Evolutionary conservation across 2,888 invertebrate genomes (phyloP).

Genomic region (Nomada goodeniana): DNA sequence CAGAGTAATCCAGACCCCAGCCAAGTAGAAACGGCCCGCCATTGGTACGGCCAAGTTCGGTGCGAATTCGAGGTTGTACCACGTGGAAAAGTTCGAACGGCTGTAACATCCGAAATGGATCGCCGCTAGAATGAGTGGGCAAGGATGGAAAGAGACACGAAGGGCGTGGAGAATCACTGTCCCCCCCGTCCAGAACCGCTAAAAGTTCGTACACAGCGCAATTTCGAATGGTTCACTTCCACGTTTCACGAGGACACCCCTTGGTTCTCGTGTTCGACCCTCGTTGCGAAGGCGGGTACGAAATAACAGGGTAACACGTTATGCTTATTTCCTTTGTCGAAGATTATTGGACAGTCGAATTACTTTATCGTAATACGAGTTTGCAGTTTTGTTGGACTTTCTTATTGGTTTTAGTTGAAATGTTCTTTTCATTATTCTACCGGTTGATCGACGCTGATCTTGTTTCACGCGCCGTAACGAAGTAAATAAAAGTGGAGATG

Average conservation of each 20-base stretch:
- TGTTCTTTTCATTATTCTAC: not conserved
- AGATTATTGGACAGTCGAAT: not conserved
- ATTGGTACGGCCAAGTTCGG: slow-evolving; percentile 50
- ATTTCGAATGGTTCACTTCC: slow-evolving; percentile 48
- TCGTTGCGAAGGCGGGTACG: not conserved
- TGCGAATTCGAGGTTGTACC: slow-evolving; percentile 49
- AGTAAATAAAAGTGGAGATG: slow-evolving; percentile 1
- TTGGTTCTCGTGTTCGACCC: not conserved
- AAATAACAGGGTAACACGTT: slow-evolving; percentile 27
- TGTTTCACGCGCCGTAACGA: slow-evolving; percentile 15
- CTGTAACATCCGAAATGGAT: slow-evolving; percentile 39
- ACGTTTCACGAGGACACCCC: slow-evolving; percentile 26
- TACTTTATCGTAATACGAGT: not conserved
- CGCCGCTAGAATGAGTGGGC: slow-evolving; percentile 15
- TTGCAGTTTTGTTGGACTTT: not conserved
- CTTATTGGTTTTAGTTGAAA: not conserved
- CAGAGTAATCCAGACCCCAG: slow-evolving; percentile 18
- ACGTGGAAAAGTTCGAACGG: slow-evolving; percentile 56
- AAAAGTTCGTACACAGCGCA: slow-evolving; percentile 60
- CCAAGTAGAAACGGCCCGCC: slow-evolving; percentile 36
- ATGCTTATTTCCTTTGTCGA: not conserved
- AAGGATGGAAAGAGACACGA: not conserved
- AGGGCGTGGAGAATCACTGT: slow-evolving; percentile 6
- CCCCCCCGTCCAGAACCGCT: slow-evolving; percentile 36
- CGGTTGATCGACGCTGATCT: slow-evolving; percentile 7